phyloP scores from a whole-genome alignment of 2,888 invertebrate genomes.

The Epinotia ramella region DNA sequence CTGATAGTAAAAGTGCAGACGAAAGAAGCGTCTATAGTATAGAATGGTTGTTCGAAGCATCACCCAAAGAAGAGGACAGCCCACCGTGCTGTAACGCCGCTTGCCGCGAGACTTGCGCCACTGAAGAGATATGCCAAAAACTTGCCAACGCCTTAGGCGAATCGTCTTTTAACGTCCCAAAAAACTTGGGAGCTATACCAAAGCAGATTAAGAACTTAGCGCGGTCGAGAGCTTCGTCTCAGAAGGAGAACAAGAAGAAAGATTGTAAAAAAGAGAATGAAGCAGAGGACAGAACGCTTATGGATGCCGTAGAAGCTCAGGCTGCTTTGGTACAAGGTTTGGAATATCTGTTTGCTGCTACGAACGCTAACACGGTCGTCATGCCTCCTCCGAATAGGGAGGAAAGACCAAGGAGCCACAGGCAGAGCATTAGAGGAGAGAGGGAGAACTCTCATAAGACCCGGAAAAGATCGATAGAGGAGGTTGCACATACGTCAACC shows the following conservation, averaged over 20 bases:
- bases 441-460: slow-evolving; percentile 76
- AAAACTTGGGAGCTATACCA: slow-evolving; percentile 89
- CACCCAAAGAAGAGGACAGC: slow-evolving; percentile 56
- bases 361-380: slow-evolving; percentile 80
- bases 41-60: slow-evolving; percentile 81
- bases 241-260: slow-evolving; percentile 83
- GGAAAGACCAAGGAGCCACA: slow-evolving; percentile 69
- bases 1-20: slow-evolving; percentile 75
- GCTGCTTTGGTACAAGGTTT: slow-evolving; percentile 84
- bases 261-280: slow-evolving; percentile 80
- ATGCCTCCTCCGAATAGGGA: slow-evolving; percentile 78
- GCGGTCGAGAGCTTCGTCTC: slow-evolving; percentile 84
- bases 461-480: slow-evolving; percentile 84
- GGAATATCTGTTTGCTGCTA: slow-evolving; percentile 81
- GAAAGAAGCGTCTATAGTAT: slow-evolving; percentile 79
- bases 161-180: slow-evolving; percentile 81
- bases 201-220: slow-evolving; percentile 87
- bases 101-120: slow-evolving; percentile 23
- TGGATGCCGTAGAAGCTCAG: slow-evolving; percentile 83
- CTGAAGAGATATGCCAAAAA: slow-evolving; percentile 71
- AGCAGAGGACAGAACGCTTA: slow-evolving; percentile 74
- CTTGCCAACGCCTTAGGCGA: slow-evolving; percentile 73
- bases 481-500: slow-evolving; percentile 87
- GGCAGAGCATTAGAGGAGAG: slow-evolving; percentile 77
- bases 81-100: slow-evolving; percentile 27